phyloP scores from a whole-genome alignment of 1,140 invertebrate genomes.

The Bombus sylvicola region DNA sequence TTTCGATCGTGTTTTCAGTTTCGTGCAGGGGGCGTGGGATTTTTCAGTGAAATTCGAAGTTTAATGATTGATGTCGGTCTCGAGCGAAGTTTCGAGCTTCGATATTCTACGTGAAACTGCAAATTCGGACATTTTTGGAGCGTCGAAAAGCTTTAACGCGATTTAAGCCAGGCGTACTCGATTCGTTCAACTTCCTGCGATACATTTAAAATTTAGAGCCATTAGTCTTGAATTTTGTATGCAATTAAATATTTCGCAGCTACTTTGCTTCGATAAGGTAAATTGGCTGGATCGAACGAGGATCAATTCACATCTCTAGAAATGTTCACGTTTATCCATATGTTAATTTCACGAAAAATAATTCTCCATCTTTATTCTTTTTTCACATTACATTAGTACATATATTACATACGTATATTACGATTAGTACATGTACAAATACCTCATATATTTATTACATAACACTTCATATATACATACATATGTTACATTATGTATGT shows the following conservation, averaged over 20 bases:
- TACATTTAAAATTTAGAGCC: background rate
- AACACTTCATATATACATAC: no score
- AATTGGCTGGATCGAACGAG: background rate
- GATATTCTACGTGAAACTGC: background rate
- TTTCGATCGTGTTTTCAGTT: no score
- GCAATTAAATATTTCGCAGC: background rate
- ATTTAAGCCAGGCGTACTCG: background rate
- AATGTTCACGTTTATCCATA: background rate
- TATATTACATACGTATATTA: no score
- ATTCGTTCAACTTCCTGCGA: background rate
- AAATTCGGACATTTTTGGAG: background rate
- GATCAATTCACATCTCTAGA: background rate
- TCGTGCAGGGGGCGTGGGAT: background rate
- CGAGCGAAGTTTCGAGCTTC: background rate
- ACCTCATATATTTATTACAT: no score
- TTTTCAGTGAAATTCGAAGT: background rate
- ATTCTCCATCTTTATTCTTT: background rate
- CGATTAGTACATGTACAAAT: no score
- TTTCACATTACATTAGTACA: no score
- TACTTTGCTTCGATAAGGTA: background rate
- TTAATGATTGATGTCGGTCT: background rate
- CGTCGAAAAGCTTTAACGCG: background rate
- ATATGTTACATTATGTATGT: no score
- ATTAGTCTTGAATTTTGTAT: background rate
- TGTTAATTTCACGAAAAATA: background rate